Conservation (phyloP, 2,888 invertebrate genomes). For the Elysia crispata region DNA sequence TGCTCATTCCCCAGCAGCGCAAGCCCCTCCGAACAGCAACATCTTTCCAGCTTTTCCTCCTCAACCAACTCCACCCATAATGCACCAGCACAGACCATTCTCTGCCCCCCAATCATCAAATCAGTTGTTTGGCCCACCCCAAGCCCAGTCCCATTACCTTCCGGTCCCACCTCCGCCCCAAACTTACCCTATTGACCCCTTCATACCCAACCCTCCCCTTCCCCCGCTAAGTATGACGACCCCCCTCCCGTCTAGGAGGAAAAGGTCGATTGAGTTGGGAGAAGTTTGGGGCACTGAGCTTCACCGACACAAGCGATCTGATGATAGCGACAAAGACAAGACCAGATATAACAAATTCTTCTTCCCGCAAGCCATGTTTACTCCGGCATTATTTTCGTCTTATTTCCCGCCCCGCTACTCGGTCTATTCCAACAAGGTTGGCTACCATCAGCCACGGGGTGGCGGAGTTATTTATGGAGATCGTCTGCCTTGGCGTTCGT, state of each 20-base stretch:
- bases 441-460: background rate
- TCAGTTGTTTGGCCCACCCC: background rate
- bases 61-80: too few species aligned
- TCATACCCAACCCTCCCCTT: constrained; percentile 7
- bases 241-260: too few species aligned
- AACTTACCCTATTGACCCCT: background rate
- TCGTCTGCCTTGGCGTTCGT: constrained; percentile 1
- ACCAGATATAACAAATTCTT: too few species aligned
- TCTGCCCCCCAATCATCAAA: background rate
- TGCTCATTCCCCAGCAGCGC: background rate
- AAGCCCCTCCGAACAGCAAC: background rate
- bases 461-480: constrained; percentile 27
- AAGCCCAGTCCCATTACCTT: background rate
- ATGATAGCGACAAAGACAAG: constrained; percentile 6
- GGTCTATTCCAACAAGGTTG: background rate
- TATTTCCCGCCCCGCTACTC: background rate
- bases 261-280: background rate
- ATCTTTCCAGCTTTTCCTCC: constrained; percentile 4
- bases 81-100: background rate
- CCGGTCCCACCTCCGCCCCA: background rate
- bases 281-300: background rate
- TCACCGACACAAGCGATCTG: constrained; percentile 16
- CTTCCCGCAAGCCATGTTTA: background rate
- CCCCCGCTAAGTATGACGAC: background rate
- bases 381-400: background rate